Evolutionary conservation across 2,113 vertebrate genomes (phyloP), one percentile per base, ranked within the genome.

Genomic region (Oreochromis niloticus): DNA sequence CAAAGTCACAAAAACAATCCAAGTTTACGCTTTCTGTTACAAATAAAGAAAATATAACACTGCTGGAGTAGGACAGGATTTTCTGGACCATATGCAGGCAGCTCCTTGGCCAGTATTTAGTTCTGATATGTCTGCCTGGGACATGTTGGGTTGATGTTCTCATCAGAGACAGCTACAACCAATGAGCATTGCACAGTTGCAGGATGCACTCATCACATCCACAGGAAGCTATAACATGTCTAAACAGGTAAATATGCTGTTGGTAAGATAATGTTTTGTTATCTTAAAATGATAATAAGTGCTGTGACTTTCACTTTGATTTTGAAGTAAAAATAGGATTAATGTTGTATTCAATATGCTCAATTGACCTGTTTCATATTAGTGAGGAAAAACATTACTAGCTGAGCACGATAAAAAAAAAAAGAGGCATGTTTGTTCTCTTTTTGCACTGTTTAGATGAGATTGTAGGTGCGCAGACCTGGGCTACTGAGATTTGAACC

Each of bases 401-500:
- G 24, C 71, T 50, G 43, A 78, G 43, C 24, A 5, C 0, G 1
- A 27, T 46, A 71, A 43, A 7, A 9, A 32, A 50, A 50, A 75
- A 1, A 32, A 11, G 6, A 50, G 55, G 14, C 22, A 12, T 36
- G 52, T 6, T 81, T 32, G n/a, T 68, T 56, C 1, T 73, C 10
- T 73, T 34, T 36, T n/a, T 73, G 32, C 71, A 75, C 71, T 75
- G 14, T 75, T 50, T 34, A 52, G 73, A 50, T 34, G 27, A 78
- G 6, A 78, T 50, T 50, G 36, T 71, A 52, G 19, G 24, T 19
- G 24, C 2, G 6, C 84, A 86, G 83, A 98, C 98, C 97, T 99
- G 98, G 2, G 83, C 91, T 10, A 11, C 75, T 14, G 98, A 98
- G 89, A 99, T 96, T 81, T 78, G 95, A 59, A 96, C 97, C 2